Evolutionary conservation across 2,888 invertebrate species (phyloP), one percentile per base, ranked within the genome.

Genomic region (Amiota mariae): DNA sequence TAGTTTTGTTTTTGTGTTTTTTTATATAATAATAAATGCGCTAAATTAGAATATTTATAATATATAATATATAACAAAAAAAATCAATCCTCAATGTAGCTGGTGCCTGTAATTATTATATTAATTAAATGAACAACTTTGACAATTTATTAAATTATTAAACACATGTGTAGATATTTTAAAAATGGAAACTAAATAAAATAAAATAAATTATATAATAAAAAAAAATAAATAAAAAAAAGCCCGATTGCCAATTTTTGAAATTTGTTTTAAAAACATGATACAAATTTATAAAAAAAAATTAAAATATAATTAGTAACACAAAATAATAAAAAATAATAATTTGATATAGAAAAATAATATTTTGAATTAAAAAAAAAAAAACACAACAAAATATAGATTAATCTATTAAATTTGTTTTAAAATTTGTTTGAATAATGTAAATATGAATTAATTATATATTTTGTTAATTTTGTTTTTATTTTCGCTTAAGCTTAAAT

Each of bases 61-160:
- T 36, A 36, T 36, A 24, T 2, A 24, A 24, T 24, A 36, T 36
- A 24, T 2, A 24, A 24, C 3, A 36, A 36, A 2, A 36, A 63
- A 24, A 59, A 59, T 36, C 24, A 61, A 11, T 51, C 67, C 47
- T 68, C 13, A 68, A 51, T 24, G 49, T 68, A 68, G 67, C 20
- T 54, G 67, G 51, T 51, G 67, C 67, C 67, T 68, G 51, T 68
- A 68, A 13, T 49, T 18, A 64, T 46, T n/a, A 46, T 46, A 64
- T 13, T 13, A 59, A 59, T 20, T 1, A 59, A 18, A 48, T 18
- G 36, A 18, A 66, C 3, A 66, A 59, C 10, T 11, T 11, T 6
- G 36, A 64, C 47, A 48, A 48, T 11, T 15, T 48, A 46, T 15
- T 59, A n/a, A 59, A 59, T 13, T 46, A 64, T 15, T 64, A 46